These are phyloP conservation scores for Hirtodrosophila duncani DNA, from an alignment of 2,888 invertebrate genomes.

Conservation along the genomic window DNA sequence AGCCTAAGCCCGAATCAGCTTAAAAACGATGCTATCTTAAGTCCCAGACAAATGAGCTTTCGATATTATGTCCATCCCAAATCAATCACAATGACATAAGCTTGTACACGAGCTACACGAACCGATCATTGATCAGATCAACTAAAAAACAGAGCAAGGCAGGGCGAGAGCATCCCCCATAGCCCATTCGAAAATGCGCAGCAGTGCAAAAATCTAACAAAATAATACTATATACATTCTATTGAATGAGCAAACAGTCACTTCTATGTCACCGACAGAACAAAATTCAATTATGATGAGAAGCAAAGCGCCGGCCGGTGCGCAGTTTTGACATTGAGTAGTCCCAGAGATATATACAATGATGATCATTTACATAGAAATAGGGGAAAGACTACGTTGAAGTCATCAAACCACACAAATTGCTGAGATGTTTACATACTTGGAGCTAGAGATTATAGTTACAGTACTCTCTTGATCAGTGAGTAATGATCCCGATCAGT, in stretches of 20 bases:
- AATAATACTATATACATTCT: conserved; percentile 6
- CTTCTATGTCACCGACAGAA: conserved; percentile 32
- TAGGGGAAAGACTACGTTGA: conserved; percentile 11
- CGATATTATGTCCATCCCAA: conserved; percentile 45
- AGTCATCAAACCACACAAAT: too few species aligned
- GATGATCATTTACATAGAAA: not conserved
- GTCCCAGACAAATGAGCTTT: conserved; percentile 55
- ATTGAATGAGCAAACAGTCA: not conserved
- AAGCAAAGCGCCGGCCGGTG: conserved; percentile 2
- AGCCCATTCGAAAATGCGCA: conserved; percentile 49
- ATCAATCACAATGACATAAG: conserved; percentile 69
- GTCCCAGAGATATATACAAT: not conserved
- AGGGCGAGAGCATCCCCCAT: not conserved
- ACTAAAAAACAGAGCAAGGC: conserved; percentile 24
- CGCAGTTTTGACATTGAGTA: conserved; percentile 3
- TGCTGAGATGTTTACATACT: too few species aligned
- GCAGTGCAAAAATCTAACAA: conserved; percentile 49
- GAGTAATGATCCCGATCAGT: too few species aligned
- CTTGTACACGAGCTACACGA: conserved; percentile 32
- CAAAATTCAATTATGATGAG: conserved; percentile 57
- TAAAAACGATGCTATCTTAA: conserved; percentile 39
- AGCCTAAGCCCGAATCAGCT: conserved; percentile 8
- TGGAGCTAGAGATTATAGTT: too few species aligned
- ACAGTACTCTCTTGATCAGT: too few species aligned
- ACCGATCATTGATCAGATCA: conserved; percentile 14